Evolutionary conservation across 1,140 invertebrate genomes (phyloP).

Genomic region (Zaprionus africanus): DNA sequence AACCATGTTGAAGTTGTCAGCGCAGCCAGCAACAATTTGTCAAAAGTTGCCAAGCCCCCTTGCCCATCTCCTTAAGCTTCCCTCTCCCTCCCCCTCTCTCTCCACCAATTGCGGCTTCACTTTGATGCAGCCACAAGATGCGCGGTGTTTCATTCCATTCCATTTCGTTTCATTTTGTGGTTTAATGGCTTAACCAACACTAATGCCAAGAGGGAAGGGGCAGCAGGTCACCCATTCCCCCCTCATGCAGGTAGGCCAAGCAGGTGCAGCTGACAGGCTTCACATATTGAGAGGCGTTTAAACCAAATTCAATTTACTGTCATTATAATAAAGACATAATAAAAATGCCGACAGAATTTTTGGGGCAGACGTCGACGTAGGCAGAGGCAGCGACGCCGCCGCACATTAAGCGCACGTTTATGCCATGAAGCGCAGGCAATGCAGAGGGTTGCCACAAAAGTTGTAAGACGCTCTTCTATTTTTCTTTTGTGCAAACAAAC

Average conservation of each 20-base stretch:
- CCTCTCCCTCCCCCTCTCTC: neutral
- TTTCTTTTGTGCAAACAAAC: neutral
- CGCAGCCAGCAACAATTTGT: conserved; percentile 74
- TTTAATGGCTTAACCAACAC: conserved; percentile 1
- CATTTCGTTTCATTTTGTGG: neutral
- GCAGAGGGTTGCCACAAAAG: neutral
- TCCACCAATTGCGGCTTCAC: conserved; percentile 10
- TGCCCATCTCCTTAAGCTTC: conserved; percentile 23
- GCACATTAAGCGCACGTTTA: conserved; percentile 4
- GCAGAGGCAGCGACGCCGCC: neutral
- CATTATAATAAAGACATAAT: conserved; percentile 74
- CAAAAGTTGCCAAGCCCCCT: conserved; percentile 57
- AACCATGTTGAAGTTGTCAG: conserved; percentile 73
- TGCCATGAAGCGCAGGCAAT: neutral
- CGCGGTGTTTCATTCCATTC: neutral
- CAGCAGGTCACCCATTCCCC: neutral
- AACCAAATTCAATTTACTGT: conserved; percentile 65
- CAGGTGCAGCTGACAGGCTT: conserved; percentile 24
- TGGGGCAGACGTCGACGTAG: neutral
- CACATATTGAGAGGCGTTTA: conserved; percentile 15
- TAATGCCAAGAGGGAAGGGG: neutral
- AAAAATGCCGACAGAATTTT: conserved; percentile 48
- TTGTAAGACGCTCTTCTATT: neutral
- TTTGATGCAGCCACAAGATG: conserved; percentile 17
- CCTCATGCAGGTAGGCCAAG: neutral